phyloP scores from a whole-genome alignment of 2,113 vertebrate species.

The Pogonocichla stellata region DNA sequence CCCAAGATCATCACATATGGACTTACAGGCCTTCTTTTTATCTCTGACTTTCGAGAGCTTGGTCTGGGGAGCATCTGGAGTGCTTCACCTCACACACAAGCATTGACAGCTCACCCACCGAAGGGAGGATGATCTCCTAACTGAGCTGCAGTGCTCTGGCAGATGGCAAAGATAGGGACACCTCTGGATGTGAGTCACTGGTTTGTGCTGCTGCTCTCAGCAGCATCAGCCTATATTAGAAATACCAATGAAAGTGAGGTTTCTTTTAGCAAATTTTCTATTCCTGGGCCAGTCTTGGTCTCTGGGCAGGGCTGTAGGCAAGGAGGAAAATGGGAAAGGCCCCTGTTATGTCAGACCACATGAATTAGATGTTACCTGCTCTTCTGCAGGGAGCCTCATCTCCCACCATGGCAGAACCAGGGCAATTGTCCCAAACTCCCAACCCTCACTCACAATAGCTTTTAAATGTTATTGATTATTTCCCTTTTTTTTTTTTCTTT shows the following conservation, averaged over 20 bases:
- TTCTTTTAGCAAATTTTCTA: neutral
- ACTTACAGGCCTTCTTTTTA: neutral
- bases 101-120: rapidly evolving
- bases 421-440: neutral
- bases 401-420: neutral
- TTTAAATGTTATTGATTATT: neutral
- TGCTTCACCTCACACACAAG: neutral
- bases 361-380: neutral
- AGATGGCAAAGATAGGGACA: neutral
- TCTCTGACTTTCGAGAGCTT: neutral
- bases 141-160: neutral
- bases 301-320: neutral
- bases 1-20: no score
- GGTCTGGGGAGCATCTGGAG: neutral
- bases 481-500: neutral
- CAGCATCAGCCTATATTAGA: neutral
- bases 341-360: neutral
- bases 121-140: neutral
- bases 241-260: neutral
- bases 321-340: neutral
- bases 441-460: neutral
- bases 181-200: neutral
- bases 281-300: neutral
- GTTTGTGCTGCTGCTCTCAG: neutral
- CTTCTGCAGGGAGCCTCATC: neutral